Evolutionary conservation across 2,797 vertebrate genomes (phyloP).

Genomic region (Sebastes steindachneri): DNA sequence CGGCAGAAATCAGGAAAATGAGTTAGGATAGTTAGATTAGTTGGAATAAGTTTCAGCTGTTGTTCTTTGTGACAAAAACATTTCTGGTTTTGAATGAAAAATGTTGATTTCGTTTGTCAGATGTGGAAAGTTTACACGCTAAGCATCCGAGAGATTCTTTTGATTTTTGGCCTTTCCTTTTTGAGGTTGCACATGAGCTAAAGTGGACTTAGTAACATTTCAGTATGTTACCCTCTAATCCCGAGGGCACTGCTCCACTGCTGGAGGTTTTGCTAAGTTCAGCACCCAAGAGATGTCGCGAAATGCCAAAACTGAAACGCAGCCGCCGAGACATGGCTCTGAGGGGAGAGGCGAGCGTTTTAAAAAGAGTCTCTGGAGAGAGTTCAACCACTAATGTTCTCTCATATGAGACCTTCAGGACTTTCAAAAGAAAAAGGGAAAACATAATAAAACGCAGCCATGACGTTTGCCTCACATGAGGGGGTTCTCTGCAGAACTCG

Average conservation of each 20-base stretch:
- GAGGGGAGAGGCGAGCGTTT: slow-evolving; percentile 14
- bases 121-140: neutral
- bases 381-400: slow-evolving; percentile 56
- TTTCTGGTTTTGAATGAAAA: neutral
- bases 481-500: slow-evolving; percentile 18
- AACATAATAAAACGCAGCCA: slow-evolving; percentile 25
- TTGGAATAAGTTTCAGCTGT: neutral
- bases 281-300: slow-evolving; percentile 23
- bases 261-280: slow-evolving; percentile 34
- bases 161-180: neutral
- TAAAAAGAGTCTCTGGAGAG: slow-evolving; percentile 30
- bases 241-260: slow-evolving; percentile 7
- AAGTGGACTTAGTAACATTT: slow-evolving; percentile 20
- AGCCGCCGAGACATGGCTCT: slow-evolving; percentile 10
- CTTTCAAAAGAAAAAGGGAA: slow-evolving; percentile 26
- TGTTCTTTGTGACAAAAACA: neutral
- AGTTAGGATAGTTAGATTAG: neutral
- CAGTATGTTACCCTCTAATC: slow-evolving; percentile 25
- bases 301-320: slow-evolving; percentile 56
- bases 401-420: slow-evolving; percentile 50
- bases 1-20: neutral
- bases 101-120: neutral
- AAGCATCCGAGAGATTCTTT: neutral
- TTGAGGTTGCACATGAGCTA: neutral
- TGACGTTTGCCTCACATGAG: slow-evolving; percentile 37